Conservation (phyloP, 2,888 invertebrate species). For the Drosophila cracens region DNA sequence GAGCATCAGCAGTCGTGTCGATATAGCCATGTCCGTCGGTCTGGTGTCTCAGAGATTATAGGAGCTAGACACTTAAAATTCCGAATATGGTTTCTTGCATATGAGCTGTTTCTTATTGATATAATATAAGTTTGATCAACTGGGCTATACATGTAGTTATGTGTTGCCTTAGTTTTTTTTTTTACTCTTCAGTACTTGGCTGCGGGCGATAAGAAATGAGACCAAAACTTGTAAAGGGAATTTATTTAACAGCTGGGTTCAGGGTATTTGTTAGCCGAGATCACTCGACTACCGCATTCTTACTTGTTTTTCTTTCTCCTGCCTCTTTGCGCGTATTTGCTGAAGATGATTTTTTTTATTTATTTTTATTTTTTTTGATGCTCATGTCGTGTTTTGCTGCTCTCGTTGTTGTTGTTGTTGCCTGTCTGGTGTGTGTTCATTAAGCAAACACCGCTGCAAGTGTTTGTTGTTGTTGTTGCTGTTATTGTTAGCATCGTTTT, state of each 20-base stretch:
- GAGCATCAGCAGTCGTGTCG: not conserved
- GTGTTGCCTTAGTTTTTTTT: not conserved
- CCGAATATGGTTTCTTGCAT: not conserved
- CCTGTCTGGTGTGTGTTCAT: conserved; percentile 42
- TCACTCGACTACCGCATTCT: not conserved
- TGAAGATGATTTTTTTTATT: conserved; percentile 63
- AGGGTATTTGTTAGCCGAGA: conserved; percentile 9
- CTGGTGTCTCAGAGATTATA: not conserved
- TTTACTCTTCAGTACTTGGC: not conserved
- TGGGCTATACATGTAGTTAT: not conserved
- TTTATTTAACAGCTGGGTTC: not conserved
- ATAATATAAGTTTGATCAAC: not conserved
- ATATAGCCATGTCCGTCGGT: not conserved
- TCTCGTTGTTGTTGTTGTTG: conserved; percentile 18
- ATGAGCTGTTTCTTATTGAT: not conserved
- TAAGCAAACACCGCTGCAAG: conserved; percentile 71
- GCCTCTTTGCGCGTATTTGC: conserved; percentile 56
- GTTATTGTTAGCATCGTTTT: conserved; percentile 50
- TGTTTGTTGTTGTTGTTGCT: conserved; percentile 35
- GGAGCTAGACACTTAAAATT: not conserved
- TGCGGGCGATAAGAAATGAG: not conserved
- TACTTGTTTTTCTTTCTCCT: conserved; percentile 1
- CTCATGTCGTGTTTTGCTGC: conserved; percentile 22
- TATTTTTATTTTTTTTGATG: conserved; percentile 25
- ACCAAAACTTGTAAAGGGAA: not conserved